Evolutionary conservation across 2,888 invertebrate genomes (phyloP).

Genomic region (Podabrus alpinus): DNA sequence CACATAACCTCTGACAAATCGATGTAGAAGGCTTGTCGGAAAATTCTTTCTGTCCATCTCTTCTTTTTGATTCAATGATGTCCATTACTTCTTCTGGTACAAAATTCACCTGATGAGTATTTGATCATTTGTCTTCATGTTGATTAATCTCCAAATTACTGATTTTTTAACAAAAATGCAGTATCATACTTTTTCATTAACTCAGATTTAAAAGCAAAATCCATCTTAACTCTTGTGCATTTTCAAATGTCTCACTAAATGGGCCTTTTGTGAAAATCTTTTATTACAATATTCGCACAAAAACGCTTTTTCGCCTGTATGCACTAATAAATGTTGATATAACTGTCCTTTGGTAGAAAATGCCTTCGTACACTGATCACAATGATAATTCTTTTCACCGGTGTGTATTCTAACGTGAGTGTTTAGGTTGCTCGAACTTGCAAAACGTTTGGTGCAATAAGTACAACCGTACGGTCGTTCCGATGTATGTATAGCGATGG

Average conservation of each 20-base stretch:
- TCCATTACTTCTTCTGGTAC: not conserved
- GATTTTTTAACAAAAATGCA: not conserved
- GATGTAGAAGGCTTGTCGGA: not conserved
- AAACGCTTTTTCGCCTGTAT: conserved; percentile 55
- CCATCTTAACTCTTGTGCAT: conserved; percentile 46
- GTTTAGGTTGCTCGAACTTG: conserved; percentile 54
- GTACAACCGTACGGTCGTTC: conserved; percentile 54
- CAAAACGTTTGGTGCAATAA: conserved; percentile 54
- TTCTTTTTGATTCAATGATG: not conserved
- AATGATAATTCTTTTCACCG: conserved; percentile 55
- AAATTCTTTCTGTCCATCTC: not conserved
- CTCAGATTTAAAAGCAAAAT: not conserved
- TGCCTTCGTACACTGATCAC: conserved; percentile 54
- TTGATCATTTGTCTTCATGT: not conserved
- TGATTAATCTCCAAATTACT: not conserved
- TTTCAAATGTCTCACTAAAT: conserved; percentile 53
- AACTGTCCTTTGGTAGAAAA: conserved; percentile 55
- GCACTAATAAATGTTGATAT: conserved; percentile 54
- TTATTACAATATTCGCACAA: conserved; percentile 54
- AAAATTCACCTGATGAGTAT: not conserved
- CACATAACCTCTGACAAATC: not conserved
- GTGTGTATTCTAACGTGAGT: conserved; percentile 55
- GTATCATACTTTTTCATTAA: not conserved
- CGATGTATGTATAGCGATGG: conserved; percentile 53
- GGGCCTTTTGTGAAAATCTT: conserved; percentile 55